phyloP scores from a whole-genome alignment of 2,888 invertebrate species.

The Cheilosia pagana region DNA sequence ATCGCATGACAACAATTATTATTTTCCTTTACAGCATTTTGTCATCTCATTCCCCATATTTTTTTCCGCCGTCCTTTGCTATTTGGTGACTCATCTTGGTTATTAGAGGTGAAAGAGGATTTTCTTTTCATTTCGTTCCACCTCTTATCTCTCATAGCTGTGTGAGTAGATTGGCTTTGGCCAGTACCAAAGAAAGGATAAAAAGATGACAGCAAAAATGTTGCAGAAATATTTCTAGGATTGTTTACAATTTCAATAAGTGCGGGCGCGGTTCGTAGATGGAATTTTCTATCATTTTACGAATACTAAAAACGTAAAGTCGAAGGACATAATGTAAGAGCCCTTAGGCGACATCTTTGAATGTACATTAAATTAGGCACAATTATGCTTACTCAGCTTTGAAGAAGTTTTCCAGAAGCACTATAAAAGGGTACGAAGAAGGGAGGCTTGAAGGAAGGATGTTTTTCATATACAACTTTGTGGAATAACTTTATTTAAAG shows the following conservation, averaged over 20 bases:
- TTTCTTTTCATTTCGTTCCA: background rate
- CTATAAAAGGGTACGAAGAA: slow-evolving; percentile 26
- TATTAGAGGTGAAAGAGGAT: slow-evolving; percentile 13
- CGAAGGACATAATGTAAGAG: slow-evolving; percentile 29
- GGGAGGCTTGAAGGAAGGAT: background rate
- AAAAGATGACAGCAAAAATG: slow-evolving; percentile 64
- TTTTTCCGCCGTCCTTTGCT: background rate
- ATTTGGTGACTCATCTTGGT: slow-evolving; percentile 29
- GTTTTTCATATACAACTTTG: too few relatives aligned
- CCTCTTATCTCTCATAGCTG: slow-evolving; percentile 37
- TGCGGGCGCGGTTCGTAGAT: slow-evolving; percentile 16
- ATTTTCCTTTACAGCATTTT: slow-evolving; percentile 28
- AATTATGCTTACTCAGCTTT: slow-evolving; percentile 64
- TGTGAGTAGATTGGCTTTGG: slow-evolving; percentile 60
- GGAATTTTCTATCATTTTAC: background rate
- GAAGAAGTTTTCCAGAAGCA: slow-evolving; percentile 32
- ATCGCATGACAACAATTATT: slow-evolving; percentile 11
- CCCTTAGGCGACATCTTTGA: slow-evolving; percentile 19
- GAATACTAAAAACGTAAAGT: slow-evolving; percentile 19
- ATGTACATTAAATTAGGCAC: slow-evolving; percentile 53
- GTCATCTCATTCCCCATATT: slow-evolving; percentile 28
- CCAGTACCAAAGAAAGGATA: slow-evolving; percentile 24
- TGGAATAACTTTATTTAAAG: too few relatives aligned
- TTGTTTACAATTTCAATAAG: slow-evolving; percentile 61
- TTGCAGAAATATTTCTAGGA: slow-evolving; percentile 62